phyloP scores from a whole-genome alignment of 2,888 invertebrate genomes.

The Drosophila anomelani region DNA sequence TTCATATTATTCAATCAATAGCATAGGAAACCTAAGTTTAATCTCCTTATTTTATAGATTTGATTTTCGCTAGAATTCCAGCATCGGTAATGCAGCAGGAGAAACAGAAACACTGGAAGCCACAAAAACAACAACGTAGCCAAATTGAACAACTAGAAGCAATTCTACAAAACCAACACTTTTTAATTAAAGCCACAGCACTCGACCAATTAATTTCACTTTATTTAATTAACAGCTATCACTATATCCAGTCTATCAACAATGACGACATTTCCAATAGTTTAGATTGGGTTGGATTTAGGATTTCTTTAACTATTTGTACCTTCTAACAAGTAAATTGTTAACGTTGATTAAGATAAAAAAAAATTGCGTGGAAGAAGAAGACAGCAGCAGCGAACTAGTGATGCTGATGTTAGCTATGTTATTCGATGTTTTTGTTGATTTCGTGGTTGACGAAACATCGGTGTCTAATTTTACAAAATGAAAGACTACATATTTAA shows the following conservation, averaged over 20 bases:
- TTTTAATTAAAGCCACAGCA: constrained; percentile 8
- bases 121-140: constrained; percentile 56
- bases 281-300: neutral
- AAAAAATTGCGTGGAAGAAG: neutral
- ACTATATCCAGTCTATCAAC: neutral
- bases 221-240: constrained; percentile 42
- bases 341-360: neutral
- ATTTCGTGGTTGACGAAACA: no score
- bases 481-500: no score
- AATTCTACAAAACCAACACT: constrained; percentile 20
- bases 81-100: constrained; percentile 16
- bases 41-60: neutral
- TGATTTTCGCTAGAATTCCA: neutral
- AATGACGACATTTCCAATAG: neutral
- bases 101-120: constrained; percentile 23
- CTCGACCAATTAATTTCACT: constrained; percentile 20
- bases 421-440: no score
- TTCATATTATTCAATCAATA: neutral
- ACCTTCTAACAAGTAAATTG: neutral
- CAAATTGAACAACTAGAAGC: constrained; percentile 52
- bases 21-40: neutral
- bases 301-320: neutral
- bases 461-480: no score
- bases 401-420: no score
- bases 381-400: neutral